phyloP scores from a whole-genome alignment of 2,797 vertebrate species.

The Vireo griseus region DNA sequence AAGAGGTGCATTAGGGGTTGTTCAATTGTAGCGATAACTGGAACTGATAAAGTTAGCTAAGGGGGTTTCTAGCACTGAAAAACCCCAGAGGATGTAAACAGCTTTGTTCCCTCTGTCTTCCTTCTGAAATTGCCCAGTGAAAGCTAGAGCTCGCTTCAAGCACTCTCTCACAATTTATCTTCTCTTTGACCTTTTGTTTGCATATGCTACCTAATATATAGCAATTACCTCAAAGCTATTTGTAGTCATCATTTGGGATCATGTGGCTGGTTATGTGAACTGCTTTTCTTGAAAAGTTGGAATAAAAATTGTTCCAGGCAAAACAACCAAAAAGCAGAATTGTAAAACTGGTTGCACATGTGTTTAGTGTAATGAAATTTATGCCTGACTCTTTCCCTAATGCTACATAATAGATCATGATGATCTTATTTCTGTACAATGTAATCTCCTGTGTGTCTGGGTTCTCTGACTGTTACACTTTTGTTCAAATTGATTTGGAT shows the following conservation, averaged over 20 bases:
- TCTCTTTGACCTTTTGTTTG: constrained; percentile 35
- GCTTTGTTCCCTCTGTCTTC: background rate
- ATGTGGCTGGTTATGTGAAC: background rate
- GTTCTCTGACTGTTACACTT: background rate
- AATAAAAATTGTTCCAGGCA: background rate
- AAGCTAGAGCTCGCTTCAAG: background rate
- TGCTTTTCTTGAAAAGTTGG: background rate
- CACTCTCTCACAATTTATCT: constrained; percentile 20
- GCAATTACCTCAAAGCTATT: constrained; percentile 10
- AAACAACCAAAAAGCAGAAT: background rate
- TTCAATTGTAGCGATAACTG: constrained; percentile 5
- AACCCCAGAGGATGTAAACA: constrained; percentile 10
- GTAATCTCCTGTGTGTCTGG: background rate
- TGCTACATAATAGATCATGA: background rate
- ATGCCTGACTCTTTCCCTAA: background rate
- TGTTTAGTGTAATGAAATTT: constrained; percentile 11
- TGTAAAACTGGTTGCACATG: background rate
- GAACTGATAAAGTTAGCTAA: background rate
- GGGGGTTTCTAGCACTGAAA: background rate
- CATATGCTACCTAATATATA: background rate
- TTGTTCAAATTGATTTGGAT: background rate
- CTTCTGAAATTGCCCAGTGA: constrained; percentile 14
- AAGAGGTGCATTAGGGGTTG: background rate
- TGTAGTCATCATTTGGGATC: background rate
- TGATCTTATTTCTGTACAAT: background rate